These are phyloP conservation scores for Octopus sinensis DNA, from an alignment of 1,140 invertebrate genomes.

Conservation along the genomic window DNA sequence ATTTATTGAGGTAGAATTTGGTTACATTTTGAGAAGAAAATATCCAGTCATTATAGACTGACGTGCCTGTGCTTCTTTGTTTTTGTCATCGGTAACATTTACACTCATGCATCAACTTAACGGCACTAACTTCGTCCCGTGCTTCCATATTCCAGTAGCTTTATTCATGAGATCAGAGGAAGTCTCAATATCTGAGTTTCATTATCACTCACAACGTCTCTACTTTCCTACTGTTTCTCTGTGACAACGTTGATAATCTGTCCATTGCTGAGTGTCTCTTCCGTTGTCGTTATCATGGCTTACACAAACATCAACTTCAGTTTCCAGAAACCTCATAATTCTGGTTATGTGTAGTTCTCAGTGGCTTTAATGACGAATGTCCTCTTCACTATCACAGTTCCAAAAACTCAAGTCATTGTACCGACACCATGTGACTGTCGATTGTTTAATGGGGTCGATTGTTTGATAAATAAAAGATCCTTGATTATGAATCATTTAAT, in stretches of 20 bases:
- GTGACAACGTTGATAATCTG: not conserved
- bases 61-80: not conserved
- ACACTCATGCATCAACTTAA: not conserved
- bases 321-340: too few relatives aligned
- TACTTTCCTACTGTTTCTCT: slow-evolving; percentile 1
- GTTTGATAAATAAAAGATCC: too few relatives aligned
- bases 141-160: not conserved
- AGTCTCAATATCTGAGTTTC: not conserved
- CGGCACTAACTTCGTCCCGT: not conserved
- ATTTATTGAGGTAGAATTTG: not conserved
- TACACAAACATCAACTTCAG: not conserved
- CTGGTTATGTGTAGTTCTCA: too few relatives aligned
- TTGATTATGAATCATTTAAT: too few relatives aligned
- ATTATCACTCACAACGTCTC: not conserved
- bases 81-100: slow-evolving; percentile 5
- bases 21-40: not conserved
- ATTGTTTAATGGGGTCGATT: too few relatives aligned
- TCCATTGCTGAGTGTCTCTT: not conserved
- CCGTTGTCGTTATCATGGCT: not conserved
- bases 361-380: too few relatives aligned
- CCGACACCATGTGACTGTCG: too few relatives aligned
- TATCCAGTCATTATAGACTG: not conserved
- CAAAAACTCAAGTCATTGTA: too few relatives aligned
- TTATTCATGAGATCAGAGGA: not conserved
- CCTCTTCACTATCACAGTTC: too few relatives aligned